A percentile compares a stretch with the other conserved stretches of the same genome.
phyloP scores from a whole-genome alignment of 2,113 vertebrate species.

The Prochilodus magdalenae region DNA sequence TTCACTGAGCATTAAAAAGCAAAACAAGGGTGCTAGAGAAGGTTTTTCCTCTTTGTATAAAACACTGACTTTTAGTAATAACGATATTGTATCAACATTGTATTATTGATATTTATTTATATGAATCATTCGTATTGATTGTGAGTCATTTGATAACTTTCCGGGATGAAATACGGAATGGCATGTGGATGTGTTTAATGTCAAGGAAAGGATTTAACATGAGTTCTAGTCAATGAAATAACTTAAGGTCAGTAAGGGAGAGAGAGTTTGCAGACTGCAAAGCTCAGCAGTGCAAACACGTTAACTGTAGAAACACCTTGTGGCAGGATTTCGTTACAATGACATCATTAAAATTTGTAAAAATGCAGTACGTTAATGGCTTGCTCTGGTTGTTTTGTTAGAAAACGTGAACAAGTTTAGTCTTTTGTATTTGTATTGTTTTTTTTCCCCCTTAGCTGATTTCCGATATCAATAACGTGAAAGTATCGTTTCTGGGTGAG shows the following conservation, averaged over 20 bases:
- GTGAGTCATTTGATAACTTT: slow-evolving; percentile 55
- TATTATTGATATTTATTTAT: slow-evolving; percentile 77
- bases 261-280: slow-evolving; percentile 13
- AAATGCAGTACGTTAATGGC: slow-evolving; percentile 68
- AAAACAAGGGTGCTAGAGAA: slow-evolving; percentile 65
- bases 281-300: slow-evolving; percentile 21
- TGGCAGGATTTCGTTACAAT: neutral
- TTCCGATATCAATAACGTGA: slow-evolving; percentile 35
- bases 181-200: slow-evolving; percentile 32
- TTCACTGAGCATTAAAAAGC: slow-evolving; percentile 37
- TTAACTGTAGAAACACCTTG: neutral
- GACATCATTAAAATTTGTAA: neutral
- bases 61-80: slow-evolving; percentile 73
- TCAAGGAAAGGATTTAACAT: slow-evolving; percentile 7
- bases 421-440: slow-evolving; percentile 68
- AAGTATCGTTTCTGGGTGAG: slow-evolving; percentile 28
- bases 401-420: slow-evolving; percentile 79
- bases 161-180: slow-evolving; percentile 10
- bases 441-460: slow-evolving; percentile 37
- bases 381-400: slow-evolving; percentile 75
- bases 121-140: slow-evolving; percentile 63
- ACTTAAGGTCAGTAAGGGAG: slow-evolving; percentile 6
- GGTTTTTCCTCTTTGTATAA: slow-evolving; percentile 56
- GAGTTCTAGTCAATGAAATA: neutral
- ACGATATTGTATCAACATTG: slow-evolving; percentile 60